Evolutionary conservation across 2,888 invertebrate genomes (phyloP).

Genomic region (Aporophyla nigra): DNA sequence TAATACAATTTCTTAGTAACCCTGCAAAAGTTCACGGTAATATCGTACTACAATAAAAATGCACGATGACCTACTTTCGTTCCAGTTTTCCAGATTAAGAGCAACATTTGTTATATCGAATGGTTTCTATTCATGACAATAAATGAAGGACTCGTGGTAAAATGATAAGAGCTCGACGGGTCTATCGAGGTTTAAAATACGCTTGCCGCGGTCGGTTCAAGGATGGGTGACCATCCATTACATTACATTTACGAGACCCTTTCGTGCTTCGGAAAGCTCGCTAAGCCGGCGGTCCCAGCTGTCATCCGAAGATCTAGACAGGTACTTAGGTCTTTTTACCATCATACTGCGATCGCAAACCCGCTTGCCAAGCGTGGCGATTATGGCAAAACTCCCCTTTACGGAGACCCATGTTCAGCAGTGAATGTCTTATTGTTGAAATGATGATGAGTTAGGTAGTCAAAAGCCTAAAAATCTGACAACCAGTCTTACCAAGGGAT

Average conservation of each 20-base stretch:
- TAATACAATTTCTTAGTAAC: conserved; percentile 29
- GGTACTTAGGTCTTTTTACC: too few species aligned
- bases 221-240: not conserved
- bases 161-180: not conserved
- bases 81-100: conserved; percentile 18
- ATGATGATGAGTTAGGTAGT: not conserved
- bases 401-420: too few species aligned
- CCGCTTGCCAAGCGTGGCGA: too few species aligned
- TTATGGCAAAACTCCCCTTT: too few species aligned
- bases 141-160: not conserved
- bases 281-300: not conserved
- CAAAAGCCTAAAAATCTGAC: not conserved
- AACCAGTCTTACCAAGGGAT: too few species aligned
- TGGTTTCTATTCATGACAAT: not conserved
- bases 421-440: too few species aligned
- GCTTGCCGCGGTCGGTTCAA: not conserved
- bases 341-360: too few species aligned
- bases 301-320: not conserved
- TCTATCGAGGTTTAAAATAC: not conserved
- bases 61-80: conserved; percentile 38
- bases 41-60: conserved; percentile 25
- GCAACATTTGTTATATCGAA: conserved; percentile 18
- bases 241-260: not conserved
- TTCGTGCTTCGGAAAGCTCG: too few species aligned
- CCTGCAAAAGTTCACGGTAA: conserved; percentile 39